Evolutionary conservation across 2,888 invertebrate species (phyloP), one percentile per base, ranked within the genome.

Genomic region (Ennomos quercinarius): DNA sequence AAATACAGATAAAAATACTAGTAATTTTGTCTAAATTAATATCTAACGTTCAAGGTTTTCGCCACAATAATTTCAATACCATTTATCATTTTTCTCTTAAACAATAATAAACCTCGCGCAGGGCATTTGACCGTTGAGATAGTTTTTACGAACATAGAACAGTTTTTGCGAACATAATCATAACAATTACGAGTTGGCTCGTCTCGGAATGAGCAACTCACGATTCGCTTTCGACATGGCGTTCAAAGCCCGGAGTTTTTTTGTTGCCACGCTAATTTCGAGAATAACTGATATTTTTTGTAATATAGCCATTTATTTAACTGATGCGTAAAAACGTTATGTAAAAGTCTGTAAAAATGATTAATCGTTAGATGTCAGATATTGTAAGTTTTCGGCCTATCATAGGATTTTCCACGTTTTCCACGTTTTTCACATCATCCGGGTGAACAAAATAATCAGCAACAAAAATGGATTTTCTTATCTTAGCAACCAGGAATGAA

Each of bases 91-190:
- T n/a, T 50, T 44, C 40, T 44, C 47, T 57, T 51, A 51, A 61
- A 51, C 57, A 51, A 10, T 40, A 27, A 3, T 11, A 12, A 42
- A 39, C 42, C 48, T 40, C 41, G 44, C 37, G 9, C 54, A 40
- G 59, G 61, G 63, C 43, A 42, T 40, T 39, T 46, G 47, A 52
- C 53, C 60, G 53, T 57, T 53, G 13, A 39, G n/a, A 50, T 38
- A 9, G 44, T 57, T 57, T 57, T 57, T 57, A 46, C 46, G 12
- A 45, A 51, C 41, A 51, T 48, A 42, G 43, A 57, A 13, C 9
- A 37, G 40, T 53, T 53, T 64, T 64, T 67, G 64, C 41, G 45
- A 46, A 58, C 39, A 57, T 57, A 62, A 60, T 62, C 55, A 50
- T 61, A 58, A 63, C 61, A 45, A 67, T 61, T 63, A 60, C 50